Base-by-base conservation (phyloP, 2,113 vertebrate species). In the Leptodactylus fuscus region DNA sequence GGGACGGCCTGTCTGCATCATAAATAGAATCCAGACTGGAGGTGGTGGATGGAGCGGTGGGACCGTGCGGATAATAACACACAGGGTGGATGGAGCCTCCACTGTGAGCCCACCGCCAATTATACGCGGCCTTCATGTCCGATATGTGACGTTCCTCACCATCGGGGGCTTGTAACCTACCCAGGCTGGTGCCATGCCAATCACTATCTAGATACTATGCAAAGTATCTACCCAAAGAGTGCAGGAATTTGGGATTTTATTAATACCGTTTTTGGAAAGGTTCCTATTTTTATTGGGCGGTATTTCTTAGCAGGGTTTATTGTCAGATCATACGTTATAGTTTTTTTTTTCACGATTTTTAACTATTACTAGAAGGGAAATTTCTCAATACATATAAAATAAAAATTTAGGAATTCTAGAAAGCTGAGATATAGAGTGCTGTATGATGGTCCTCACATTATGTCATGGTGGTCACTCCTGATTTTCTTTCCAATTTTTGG, bases 1-100 rank as follows among this genome's bases (percentile, higher is more conserved):
- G 91, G 92, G 92, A 91, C 89, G 83, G 89, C 81, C 83, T 90
- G 91, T 91, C 91, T 92, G 90, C 91, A 91, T 93, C 91, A 88
- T 87, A 92, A 91, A 91, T 90, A 90, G 88, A 90, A 89, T 87
- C 87, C 89, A 89, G 87, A 90, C 91, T 89, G 87, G 91, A 88
- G 89, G 90, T 82, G 88, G 89, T 49, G 88, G 88, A 89, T 80
- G 85, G 87, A 89, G 89, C 85, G 88, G 87, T 89, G 86, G 87
- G 15, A 87, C 77, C 74, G 88, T 79, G 82, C 77, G 82, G 82
- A 87, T 88, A 79, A 83, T 0, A 0, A 81, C 84, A 3, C 87
- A 73, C 87, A 75, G 76, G 83, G 83, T 70, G 38, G 87, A 88
- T 88, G 86, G 85, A 74, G 60, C 44, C 88, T 58, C 88, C 82